Evolutionary conservation across 2,888 invertebrate species (phyloP).

Genomic region (Pyrochroa serraticornis): DNA sequence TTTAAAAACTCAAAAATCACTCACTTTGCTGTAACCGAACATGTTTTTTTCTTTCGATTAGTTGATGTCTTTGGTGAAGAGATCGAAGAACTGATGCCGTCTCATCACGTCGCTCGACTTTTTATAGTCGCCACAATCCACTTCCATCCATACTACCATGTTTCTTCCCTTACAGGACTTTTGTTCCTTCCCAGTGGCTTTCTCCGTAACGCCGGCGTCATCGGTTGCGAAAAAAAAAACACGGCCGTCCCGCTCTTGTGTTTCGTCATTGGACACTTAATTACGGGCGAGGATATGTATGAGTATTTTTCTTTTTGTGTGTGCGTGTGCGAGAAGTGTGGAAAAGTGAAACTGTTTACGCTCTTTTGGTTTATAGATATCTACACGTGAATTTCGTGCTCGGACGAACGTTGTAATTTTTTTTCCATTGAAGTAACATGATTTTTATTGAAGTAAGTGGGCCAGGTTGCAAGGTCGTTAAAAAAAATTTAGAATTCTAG

Average conservation of each 20-base stretch:
- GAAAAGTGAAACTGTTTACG: conserved; percentile 20
- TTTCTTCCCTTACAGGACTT: background rate
- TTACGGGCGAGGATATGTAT: too few relatives aligned
- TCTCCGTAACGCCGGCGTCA: too few relatives aligned
- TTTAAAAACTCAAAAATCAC: conserved; percentile 15
- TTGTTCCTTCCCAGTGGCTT: background rate
- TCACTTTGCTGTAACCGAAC: conserved; percentile 21
- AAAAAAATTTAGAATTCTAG: too few relatives aligned
- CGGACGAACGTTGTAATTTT: background rate
- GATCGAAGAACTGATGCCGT: background rate
- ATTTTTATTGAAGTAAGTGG: too few relatives aligned
- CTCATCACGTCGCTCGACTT: background rate
- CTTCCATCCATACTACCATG: background rate
- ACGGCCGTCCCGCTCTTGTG: background rate
- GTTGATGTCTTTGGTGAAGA: background rate
- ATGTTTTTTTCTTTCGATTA: conserved; percentile 1
- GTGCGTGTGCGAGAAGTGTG: too few relatives aligned
- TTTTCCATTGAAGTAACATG: too few relatives aligned
- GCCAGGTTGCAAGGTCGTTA: too few relatives aligned
- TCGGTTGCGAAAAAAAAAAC: too few relatives aligned
- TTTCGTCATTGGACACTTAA: conserved; percentile 1
- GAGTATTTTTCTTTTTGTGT: background rate
- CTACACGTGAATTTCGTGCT: conserved; percentile 1
- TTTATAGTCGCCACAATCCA: too few relatives aligned
- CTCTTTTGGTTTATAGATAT: conserved; percentile 7